Conservation (phyloP, 2,888 invertebrate species). For the Lepas anatifera region DNA sequence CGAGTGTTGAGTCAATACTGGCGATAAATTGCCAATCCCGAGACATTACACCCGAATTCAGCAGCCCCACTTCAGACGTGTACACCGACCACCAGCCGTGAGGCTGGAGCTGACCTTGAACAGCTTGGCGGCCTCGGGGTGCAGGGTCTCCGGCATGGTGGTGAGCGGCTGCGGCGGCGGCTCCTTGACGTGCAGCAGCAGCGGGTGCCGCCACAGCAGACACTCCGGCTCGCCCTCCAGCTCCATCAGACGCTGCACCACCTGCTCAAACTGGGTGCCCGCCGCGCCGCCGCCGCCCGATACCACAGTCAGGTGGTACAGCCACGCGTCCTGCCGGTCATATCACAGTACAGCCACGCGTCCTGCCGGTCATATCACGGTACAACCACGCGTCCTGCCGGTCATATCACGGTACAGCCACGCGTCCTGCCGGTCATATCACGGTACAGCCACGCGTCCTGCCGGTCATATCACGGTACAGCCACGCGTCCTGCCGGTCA, state of each 20-base stretch:
- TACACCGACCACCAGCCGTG: too few species aligned
- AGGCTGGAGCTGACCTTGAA: constrained; percentile 55
- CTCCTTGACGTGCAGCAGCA: constrained; percentile 79
- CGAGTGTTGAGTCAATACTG: too few species aligned
- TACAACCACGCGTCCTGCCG: too few species aligned
- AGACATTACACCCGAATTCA: too few species aligned
- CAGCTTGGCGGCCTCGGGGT: constrained; percentile 81
- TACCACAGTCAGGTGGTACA: constrained; percentile 66
- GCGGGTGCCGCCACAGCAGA: constrained; percentile 87
- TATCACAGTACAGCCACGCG: constrained; percentile 31
- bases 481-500: too few species aligned
- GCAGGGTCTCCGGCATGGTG: constrained; percentile 78
- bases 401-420: too few species aligned
- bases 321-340: constrained; percentile 42
- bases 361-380: too few species aligned
- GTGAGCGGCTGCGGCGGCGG: constrained; percentile 79
- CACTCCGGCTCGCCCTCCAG: constrained; percentile 82
- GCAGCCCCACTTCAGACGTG: too few species aligned
- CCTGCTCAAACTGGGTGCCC: constrained; percentile 91
- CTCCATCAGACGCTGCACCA: constrained; percentile 92
- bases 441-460: too few species aligned
- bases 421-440: too few species aligned
- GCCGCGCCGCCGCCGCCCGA: constrained; percentile 73
- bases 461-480: too few species aligned
- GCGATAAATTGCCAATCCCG: too few species aligned